A percentile compares a stretch with the other conserved stretches of the same genome.
Conservation (phyloP, 2,113 vertebrate genomes). For the Oreochromis spilurus region DNA sequence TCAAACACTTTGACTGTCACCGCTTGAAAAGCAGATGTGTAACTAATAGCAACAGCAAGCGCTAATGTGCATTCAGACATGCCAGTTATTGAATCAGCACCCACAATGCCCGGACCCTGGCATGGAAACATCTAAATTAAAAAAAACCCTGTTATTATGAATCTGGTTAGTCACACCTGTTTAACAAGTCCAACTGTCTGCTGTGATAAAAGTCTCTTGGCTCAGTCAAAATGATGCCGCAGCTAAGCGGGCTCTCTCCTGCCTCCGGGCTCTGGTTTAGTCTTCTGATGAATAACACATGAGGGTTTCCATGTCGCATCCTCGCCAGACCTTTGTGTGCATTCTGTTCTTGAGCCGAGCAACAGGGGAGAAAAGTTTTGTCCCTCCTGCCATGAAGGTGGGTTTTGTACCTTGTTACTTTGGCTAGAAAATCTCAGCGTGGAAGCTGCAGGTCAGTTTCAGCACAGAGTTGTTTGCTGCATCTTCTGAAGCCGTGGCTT, state of each 20-base stretch:
- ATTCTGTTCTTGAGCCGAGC: slow-evolving; percentile 1
- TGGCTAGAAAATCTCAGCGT: not conserved
- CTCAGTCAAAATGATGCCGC: slow-evolving; percentile 1
- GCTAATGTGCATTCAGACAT: not conserved
- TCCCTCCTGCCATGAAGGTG: slow-evolving; percentile 40
- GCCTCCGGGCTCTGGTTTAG: slow-evolving; percentile 44
- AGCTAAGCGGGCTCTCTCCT: not conserved
- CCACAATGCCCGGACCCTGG: not conserved
- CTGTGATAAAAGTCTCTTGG: not conserved
- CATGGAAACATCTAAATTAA: not conserved
- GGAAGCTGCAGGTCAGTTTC: not conserved
- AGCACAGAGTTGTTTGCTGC: not conserved
- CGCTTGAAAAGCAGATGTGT: not conserved
- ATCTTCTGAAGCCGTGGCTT: not conserved
- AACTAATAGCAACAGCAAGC: not conserved
- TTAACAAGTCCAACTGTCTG: not conserved
- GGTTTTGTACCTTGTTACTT: not conserved
- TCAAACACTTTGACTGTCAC: not conserved
- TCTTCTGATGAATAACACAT: slow-evolving; percentile 59
- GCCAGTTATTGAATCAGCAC: not conserved
- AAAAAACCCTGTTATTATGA: not conserved
- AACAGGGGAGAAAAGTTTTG: slow-evolving; percentile 3
- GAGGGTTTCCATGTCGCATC: slow-evolving; percentile 43
- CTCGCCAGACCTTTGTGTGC: slow-evolving; percentile 1
- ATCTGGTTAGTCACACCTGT: not conserved